Conservation (phyloP, 2,113 vertebrate genomes). For the Elgaria multicarinata region DNA sequence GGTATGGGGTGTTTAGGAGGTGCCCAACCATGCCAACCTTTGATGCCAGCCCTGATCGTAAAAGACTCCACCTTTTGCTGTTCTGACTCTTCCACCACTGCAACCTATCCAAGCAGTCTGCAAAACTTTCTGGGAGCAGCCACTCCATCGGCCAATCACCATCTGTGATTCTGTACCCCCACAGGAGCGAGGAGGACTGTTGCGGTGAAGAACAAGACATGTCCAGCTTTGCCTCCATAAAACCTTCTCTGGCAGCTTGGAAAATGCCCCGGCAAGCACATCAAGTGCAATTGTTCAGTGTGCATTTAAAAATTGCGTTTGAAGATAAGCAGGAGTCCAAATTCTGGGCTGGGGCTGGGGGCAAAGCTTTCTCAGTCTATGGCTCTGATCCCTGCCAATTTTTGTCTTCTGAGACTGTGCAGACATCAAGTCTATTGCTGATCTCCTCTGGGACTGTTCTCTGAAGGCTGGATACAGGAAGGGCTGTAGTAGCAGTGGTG, state of each 20-base stretch:
- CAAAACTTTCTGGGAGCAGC: too few relatives aligned
- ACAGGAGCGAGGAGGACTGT: neutral
- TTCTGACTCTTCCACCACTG: too few relatives aligned
- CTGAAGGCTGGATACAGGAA: neutral
- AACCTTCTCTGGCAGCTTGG: neutral
- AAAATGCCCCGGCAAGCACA: neutral
- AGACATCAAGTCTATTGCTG: neutral
- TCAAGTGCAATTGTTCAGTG: neutral
- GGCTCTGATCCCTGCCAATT: neutral
- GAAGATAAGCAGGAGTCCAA: neutral
- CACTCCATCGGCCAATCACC: too few relatives aligned
- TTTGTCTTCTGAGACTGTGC: neutral
- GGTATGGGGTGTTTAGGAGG: too few relatives aligned
- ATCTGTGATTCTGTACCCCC: neutral
- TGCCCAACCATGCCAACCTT: too few relatives aligned
- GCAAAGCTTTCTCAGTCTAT: neutral
- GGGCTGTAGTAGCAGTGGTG: too few relatives aligned
- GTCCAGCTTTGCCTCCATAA: neutral
- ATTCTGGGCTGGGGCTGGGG: too few relatives aligned
- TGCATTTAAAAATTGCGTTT: neutral
- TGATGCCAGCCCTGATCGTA: too few relatives aligned
- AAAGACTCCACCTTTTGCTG: too few relatives aligned
- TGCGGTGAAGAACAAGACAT: neutral
- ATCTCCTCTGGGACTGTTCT: neutral
- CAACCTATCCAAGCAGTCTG: too few relatives aligned